A percentile compares a stretch with the other conserved stretches of the same genome.
These are phyloP conservation scores for Graptemys geographica DNA, from an alignment of 2,797 vertebrate species.

Conservation along the genomic window DNA sequence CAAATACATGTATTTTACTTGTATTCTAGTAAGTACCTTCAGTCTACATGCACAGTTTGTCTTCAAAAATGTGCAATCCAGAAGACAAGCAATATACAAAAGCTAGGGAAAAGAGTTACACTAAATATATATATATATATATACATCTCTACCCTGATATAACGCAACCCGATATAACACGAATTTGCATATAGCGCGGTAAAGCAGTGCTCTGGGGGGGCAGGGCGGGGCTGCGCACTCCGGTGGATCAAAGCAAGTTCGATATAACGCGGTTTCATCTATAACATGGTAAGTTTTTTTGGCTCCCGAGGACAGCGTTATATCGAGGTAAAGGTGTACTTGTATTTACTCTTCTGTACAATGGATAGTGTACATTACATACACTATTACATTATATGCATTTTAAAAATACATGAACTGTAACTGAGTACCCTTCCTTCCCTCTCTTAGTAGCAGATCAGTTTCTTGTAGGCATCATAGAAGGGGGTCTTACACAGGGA, in stretches of 20 bases:
- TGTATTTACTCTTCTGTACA: not conserved
- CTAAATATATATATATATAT: not conserved
- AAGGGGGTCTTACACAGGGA: not conserved
- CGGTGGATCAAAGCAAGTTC: too few species aligned
- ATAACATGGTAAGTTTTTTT: too few species aligned
- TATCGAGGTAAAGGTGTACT: not conserved
- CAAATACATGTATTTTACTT: not conserved
- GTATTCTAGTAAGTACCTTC: not conserved
- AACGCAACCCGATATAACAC: too few species aligned
- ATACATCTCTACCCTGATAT: too few species aligned
- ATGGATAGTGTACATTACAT: not conserved
- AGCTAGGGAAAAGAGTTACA: not conserved
- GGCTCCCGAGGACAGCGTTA: too few species aligned
- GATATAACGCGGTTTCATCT: too few species aligned
- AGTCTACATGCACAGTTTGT: not conserved
- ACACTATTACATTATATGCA: not conserved
- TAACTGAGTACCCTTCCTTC: too few species aligned
- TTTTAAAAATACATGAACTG: too few species aligned
- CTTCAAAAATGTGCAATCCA: not conserved
- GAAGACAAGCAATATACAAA: not conserved
- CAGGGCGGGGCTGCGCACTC: too few species aligned
- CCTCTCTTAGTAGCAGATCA: not conserved
- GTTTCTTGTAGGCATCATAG: not conserved
- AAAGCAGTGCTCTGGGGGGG: too few species aligned
- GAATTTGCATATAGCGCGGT: too few species aligned